phyloP scores from a whole-genome alignment of 2,113 vertebrate species.

The Beaufortia kweichowensis region DNA sequence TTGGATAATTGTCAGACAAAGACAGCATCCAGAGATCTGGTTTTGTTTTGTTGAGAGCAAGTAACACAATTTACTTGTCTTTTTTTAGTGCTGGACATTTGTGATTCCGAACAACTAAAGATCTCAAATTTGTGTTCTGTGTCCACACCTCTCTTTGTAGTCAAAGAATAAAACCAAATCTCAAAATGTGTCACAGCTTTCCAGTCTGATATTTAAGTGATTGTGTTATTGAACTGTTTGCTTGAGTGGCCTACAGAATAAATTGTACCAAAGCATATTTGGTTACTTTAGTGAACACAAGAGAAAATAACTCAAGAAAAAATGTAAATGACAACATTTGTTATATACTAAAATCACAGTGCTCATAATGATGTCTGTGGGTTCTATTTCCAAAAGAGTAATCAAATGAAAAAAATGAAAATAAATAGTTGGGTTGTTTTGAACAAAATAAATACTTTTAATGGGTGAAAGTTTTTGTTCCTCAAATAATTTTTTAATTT shows the following conservation, averaged over 20 bases:
- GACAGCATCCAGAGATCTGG: too few species aligned
- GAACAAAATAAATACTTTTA: too few species aligned
- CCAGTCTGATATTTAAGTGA: not conserved
- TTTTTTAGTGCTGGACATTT: too few species aligned
- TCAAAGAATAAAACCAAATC: too few species aligned
- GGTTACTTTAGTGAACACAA: not conserved
- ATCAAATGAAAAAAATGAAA: not conserved
- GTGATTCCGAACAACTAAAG: too few species aligned
- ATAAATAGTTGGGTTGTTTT: not conserved
- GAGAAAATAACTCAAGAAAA: not conserved
- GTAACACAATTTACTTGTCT: too few species aligned
- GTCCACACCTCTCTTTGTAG: too few species aligned
- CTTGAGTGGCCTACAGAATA: not conserved
- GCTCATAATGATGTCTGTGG: not conserved
- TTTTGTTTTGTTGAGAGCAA: too few species aligned
- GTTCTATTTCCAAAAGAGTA: not conserved
- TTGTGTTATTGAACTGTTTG: not conserved
- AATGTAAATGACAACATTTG: not conserved
- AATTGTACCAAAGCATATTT: not conserved
- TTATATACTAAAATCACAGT: not conserved
- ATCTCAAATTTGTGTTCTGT: too few species aligned
- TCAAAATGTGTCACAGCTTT: not conserved
- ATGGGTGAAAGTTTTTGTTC: not conserved
- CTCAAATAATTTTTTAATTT: not conserved
- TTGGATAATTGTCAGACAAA: too few species aligned